Base-by-base conservation (phyloP, 2,888 invertebrate species). In the Apotomis capreana region DNA sequence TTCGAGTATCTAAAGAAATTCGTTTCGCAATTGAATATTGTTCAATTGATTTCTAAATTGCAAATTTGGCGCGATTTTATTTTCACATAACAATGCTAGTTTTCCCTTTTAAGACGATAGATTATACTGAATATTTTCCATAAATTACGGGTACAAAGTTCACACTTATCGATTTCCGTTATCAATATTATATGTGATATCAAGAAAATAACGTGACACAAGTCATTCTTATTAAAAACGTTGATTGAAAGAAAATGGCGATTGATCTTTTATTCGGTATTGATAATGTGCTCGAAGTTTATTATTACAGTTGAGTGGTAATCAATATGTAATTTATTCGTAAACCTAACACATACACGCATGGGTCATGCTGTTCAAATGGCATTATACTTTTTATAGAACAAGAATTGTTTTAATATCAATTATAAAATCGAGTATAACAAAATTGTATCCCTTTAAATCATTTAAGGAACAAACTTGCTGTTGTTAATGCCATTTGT, bases 281-380 rank as follows among this genome's bases (percentile, higher is more conserved):
- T 36, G 55, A 37, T 51, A 37, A 51, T n/a, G 9, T 37, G 36
- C 6, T 4, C 37, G 37, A 1, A 52, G 49, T 62, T 62, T 51
- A 62, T 51, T 51, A 49, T 26, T 61, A 15, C 26, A 61, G 40
- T n/a, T 26, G 1, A 58, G 37, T 13, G 12, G 36, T 9, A 46
- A 65, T 55, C 65, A 65, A 65, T 57, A 46, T 46, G 26, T 65
- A 65, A 65, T 65, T 65, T 57, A 65, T 46, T 57, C 44, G 8
- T 44, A 46, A 36, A 12, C 36, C 26, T 65, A 9, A 65, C 51
- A n/a, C n/a, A 49, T 49, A 26, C 52, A 40, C 6, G 64, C 64
- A 6, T 6, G n/a, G 65, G 55, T 65, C 65, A 57, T 5, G 36
- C 9, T 40, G 36, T 58, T 37, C 58, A 52, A 55, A 57, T 65